phyloP scores from a whole-genome alignment of 2,113 vertebrate genomes.

The Myrmecobius fasciatus region DNA sequence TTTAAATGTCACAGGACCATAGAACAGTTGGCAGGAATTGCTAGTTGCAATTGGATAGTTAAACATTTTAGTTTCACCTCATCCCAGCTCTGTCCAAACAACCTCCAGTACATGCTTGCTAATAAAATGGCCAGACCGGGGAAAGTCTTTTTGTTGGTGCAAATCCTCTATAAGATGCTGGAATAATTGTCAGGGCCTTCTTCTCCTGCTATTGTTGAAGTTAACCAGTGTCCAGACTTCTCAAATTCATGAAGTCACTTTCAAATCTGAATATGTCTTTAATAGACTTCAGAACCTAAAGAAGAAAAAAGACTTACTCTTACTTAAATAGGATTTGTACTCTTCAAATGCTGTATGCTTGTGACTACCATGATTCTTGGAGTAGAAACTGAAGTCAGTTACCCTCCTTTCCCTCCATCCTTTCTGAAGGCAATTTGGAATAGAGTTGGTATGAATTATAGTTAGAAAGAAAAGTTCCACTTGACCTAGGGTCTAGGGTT shows the following conservation, averaged over 20 bases:
- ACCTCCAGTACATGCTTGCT: neutral
- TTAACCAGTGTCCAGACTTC: neutral
- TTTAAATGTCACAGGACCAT: neutral
- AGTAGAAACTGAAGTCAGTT: neutral
- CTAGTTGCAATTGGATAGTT: neutral
- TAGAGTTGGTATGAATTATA: neutral
- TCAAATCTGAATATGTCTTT: neutral
- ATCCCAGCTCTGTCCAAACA: neutral
- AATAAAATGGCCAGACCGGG: neutral
- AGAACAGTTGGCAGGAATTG: neutral
- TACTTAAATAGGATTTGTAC: neutral
- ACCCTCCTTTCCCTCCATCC: neutral
- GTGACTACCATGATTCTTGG: neutral
- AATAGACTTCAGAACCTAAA: neutral
- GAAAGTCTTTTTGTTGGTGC: neutral
- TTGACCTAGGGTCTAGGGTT: neutral
- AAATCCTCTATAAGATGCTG: neutral
- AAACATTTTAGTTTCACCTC: neutral
- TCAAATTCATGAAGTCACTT: neutral
- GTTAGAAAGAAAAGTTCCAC: neutral
- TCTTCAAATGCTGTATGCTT: neutral
- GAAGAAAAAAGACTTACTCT: neutral
- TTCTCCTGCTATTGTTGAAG: neutral
- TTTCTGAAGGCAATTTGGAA: neutral
- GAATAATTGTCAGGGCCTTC: neutral